Base-by-base conservation (phyloP, 53 echinoderm and acorn worm genomes). In the Hippasteria phrygiana region DNA sequence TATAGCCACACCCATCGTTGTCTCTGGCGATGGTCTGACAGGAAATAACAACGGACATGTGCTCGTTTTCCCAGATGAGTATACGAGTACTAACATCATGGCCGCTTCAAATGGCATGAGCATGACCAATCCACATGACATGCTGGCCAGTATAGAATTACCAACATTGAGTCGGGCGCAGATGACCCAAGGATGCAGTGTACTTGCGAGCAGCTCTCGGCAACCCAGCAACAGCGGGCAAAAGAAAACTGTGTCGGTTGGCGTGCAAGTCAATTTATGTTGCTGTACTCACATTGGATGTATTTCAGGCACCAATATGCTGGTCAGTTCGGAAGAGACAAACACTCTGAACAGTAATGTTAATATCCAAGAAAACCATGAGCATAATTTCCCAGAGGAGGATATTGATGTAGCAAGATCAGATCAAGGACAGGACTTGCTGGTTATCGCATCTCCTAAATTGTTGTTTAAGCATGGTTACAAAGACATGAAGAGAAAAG, bases 181-280 rank as follows among this genome's bases (percentile, higher is more conserved):
- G 6, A 37, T 71, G 35, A 70, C 20, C 5, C 85, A 66, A 69
- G 66, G 42, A 13, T 27, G n/a, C 11, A 43, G 42, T 18, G 45
- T 45, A 18, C 20, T 33, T 26, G 26, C 16, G 17, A 26, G 70
- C 38, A 36, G 70, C 50, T 17, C 50, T 64, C 50, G 51, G 22
- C 48, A 36, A 29, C 34, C 39, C 37, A 13, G 18, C 24, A 10
- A 22, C 78, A 53, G 43, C 51, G 70, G 33, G 10, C 18, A n/a
- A 4, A 69, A 85, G 85, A 67, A 48, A 11, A 37, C 66, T 31
- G 46, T 27, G 5, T 85, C 85, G 11, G 38, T 85, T 50, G 85
- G 85, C 34, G 53, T 85, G 3, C 85, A 85, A 48, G 85, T 85
- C 14, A 85, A 85, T 53, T 65, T 85, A 37, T 85, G 85, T 48